Evolutionary conservation across 2,888 invertebrate species (phyloP).

Genomic region (Dryocosmus kuriphilus): DNA sequence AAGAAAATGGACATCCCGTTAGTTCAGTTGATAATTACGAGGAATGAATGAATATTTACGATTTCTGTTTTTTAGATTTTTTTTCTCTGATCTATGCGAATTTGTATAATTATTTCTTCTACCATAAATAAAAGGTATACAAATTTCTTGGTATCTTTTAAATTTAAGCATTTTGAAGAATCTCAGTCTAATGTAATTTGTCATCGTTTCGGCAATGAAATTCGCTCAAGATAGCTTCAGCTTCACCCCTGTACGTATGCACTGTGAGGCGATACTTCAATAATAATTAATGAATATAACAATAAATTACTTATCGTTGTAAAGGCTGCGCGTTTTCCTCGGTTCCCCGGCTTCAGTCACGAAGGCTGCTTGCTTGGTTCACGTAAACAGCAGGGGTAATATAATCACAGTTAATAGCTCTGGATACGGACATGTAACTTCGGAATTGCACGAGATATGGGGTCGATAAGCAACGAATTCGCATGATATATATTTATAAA

Average conservation of each 20-base stretch:
- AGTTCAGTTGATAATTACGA: no score
- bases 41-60: no score
- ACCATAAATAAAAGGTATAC: no score
- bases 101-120: no score
- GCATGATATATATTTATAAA: slow-evolving; percentile 28
- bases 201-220: slow-evolving; percentile 26
- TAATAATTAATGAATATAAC: slow-evolving; percentile 68
- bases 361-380: slow-evolving; percentile 46
- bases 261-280: slow-evolving; percentile 61
- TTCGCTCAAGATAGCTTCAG: slow-evolving; percentile 2
- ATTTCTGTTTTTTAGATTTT: no score
- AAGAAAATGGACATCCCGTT: no score
- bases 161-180: no score
- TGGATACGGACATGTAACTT: slow-evolving; percentile 71
- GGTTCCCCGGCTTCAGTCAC: slow-evolving; percentile 53
- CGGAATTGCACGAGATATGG: slow-evolving; percentile 67
- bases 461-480: slow-evolving; percentile 62
- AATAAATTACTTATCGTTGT: slow-evolving; percentile 70
- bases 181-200: neutral
- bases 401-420: slow-evolving; percentile 74
- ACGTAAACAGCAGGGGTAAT: slow-evolving; percentile 51
- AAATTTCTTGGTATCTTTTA: no score
- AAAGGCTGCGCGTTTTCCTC: slow-evolving; percentile 59
- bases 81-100: no score
- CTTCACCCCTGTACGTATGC: slow-evolving; percentile 45